These are phyloP conservation scores for Bugulina stolonifera DNA, from an alignment of 2,888 invertebrate species.

Conservation along the genomic window DNA sequence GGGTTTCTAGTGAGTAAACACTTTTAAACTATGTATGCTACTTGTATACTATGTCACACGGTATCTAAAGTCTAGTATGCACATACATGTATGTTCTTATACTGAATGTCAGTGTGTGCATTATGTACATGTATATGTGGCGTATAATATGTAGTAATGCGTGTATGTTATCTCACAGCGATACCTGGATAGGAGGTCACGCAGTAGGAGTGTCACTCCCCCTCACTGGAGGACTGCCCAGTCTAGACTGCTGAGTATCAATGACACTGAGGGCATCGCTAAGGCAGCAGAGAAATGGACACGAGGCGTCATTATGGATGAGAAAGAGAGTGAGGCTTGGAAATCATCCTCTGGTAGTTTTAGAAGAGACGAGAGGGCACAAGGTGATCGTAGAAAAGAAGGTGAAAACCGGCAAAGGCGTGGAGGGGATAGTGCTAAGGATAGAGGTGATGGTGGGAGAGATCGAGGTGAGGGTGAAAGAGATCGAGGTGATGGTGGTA, in stretches of 20 bases:
- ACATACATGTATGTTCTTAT: too few species aligned
- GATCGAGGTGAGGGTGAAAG: background rate
- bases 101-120: too few species aligned
- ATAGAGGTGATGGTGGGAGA: background rate
- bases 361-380: too few species aligned
- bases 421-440: too few species aligned
- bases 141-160: too few species aligned
- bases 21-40: too few species aligned
- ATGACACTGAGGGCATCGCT: conserved; percentile 5
- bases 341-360: too few species aligned
- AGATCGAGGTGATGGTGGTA: background rate
- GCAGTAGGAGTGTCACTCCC: conserved; percentile 82
- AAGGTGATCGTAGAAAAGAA: too few species aligned
- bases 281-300: conserved; percentile 27
- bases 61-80: too few species aligned
- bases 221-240: conserved; percentile 74
- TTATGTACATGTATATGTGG: too few species aligned
- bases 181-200: conserved; percentile 57
- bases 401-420: too few species aligned
- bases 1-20: conserved; percentile 88
- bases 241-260: conserved; percentile 23
- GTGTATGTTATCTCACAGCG: background rate
- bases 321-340: background rate
- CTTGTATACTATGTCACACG: too few species aligned
- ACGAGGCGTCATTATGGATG: conserved; percentile 27